Evolutionary conservation across 2,797 vertebrate genomes (phyloP).

Genomic region (Meriones psammophilus): DNA sequence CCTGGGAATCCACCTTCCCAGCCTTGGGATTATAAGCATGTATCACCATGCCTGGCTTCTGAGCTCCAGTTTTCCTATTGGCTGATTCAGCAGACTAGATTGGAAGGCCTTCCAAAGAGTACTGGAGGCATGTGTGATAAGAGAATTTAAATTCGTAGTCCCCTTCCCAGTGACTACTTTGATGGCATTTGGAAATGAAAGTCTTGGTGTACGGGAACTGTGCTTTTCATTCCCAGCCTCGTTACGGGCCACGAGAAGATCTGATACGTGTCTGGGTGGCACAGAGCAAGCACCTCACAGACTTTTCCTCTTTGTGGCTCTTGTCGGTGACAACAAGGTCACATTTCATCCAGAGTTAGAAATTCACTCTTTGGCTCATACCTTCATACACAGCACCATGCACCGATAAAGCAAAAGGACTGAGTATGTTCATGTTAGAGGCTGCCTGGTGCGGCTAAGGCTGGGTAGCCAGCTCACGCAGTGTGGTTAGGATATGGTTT

Average conservation of each 20-base stretch:
- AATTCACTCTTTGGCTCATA: background rate
- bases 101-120: background rate
- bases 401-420: background rate
- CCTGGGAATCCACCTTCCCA: background rate
- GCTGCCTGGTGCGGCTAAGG: background rate
- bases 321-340: background rate
- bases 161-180: background rate
- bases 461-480: background rate
- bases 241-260: background rate
- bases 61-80: background rate
- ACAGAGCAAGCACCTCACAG: background rate
- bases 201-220: background rate
- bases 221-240: background rate
- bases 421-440: background rate
- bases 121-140: background rate
- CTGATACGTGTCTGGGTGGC: background rate
- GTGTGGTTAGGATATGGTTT: background rate
- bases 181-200: background rate
- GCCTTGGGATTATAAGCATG: background rate
- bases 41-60: background rate
- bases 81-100: background rate
- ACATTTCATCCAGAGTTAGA: constrained; percentile 21
- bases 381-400: background rate
- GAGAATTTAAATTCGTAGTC: background rate
- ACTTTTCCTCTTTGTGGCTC: background rate